These are phyloP conservation scores for Apomyelois bistriatella DNA, from an alignment of 2,888 invertebrate species.

Conservation along the genomic window DNA sequence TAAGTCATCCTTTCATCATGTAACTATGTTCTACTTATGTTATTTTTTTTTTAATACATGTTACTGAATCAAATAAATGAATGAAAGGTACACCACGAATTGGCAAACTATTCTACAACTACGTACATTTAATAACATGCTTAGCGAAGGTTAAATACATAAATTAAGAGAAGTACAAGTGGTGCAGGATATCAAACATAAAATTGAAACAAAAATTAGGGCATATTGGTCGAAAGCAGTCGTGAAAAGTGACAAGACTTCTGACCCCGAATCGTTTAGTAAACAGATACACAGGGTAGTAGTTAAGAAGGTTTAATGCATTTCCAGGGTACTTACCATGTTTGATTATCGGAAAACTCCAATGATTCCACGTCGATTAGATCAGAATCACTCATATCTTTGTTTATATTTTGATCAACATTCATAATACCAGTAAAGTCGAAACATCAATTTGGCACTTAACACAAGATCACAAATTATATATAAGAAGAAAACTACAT, in stretches of 20 bases:
- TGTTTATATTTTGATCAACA: constrained; percentile 78
- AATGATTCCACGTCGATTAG: constrained; percentile 79
- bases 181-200: not conserved
- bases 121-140: no score
- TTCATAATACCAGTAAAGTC: constrained; percentile 62
- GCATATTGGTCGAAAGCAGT: constrained; percentile 21
- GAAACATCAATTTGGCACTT: constrained; percentile 77
- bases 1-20: no score
- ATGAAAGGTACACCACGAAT: no score
- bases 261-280: constrained; percentile 23
- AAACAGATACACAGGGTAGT: not conserved
- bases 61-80: no score
- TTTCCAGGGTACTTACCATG: constrained; percentile 68
- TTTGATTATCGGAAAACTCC: constrained; percentile 79
- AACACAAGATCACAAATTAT: constrained; percentile 57
- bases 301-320: not conserved
- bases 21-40: no score
- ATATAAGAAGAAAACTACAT: constrained; percentile 59
- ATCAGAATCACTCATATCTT: constrained; percentile 77
- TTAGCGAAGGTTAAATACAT: no score
- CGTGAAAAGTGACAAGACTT: constrained; percentile 29
- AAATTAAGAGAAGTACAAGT: no score
- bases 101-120: no score
- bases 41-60: no score
- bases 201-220: constrained; percentile 22